phyloP scores from a whole-genome alignment of 2,888 invertebrate species.

The Schizotus pectinicornis region DNA sequence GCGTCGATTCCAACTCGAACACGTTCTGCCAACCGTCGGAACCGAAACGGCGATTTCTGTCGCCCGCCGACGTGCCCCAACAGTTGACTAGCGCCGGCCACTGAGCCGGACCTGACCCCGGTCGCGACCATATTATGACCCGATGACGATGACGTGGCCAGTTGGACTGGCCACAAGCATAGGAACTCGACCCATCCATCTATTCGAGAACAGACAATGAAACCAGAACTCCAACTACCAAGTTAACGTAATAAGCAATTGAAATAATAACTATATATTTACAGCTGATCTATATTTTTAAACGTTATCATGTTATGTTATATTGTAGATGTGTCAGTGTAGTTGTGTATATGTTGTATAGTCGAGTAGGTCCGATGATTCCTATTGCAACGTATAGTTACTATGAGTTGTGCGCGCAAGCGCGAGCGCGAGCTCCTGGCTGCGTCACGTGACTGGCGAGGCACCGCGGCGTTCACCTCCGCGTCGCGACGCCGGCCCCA shows the following conservation, averaged over 20 bases:
- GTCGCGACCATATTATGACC: slow-evolving; percentile 8
- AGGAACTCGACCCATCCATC: slow-evolving; percentile 35
- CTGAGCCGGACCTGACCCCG: slow-evolving; percentile 55
- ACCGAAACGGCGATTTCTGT: slow-evolving; percentile 64
- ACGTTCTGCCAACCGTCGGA: slow-evolving; percentile 64
- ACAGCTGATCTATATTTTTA: slow-evolving; percentile 58
- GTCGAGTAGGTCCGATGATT: slow-evolving; percentile 59
- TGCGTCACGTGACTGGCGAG: slow-evolving; percentile 26
- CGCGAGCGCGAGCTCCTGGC: slow-evolving; percentile 17
- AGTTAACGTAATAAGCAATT: slow-evolving; percentile 33
- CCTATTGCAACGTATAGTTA: slow-evolving; percentile 62
- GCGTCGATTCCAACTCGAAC: slow-evolving; percentile 65
- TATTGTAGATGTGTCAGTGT: slow-evolving; percentile 57
- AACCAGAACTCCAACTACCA: slow-evolving; percentile 32
- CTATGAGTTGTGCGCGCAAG: slow-evolving; percentile 49
- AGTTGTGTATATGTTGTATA: slow-evolving; percentile 57
- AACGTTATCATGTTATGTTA: slow-evolving; percentile 54
- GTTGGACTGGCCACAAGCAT: slow-evolving; percentile 15
- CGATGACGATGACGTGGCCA: slow-evolving; percentile 3
- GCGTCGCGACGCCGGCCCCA: slow-evolving; percentile 16
- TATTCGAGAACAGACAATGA: slow-evolving; percentile 20
- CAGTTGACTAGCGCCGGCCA: slow-evolving; percentile 62
- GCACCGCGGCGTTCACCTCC: slow-evolving; percentile 4
- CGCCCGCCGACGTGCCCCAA: slow-evolving; percentile 62
- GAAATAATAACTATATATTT: slow-evolving; percentile 50